A percentile compares a stretch with the other conserved stretches of the same genome.
phyloP scores from a whole-genome alignment of 2,888 invertebrate genomes.

The Nymphalis polychloros region DNA sequence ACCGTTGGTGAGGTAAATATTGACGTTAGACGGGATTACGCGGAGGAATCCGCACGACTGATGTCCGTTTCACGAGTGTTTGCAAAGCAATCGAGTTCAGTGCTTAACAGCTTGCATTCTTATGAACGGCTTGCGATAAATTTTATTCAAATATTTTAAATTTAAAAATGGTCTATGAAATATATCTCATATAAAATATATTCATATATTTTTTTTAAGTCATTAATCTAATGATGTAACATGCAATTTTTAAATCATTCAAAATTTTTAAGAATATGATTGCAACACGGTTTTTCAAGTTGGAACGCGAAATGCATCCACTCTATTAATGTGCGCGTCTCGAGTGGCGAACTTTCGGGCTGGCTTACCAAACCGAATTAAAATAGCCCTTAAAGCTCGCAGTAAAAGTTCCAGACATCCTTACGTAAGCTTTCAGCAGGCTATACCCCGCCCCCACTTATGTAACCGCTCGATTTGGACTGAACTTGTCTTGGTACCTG shows the following conservation, averaged over 20 bases:
- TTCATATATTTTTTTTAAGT: not conserved
- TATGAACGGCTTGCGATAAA: not conserved
- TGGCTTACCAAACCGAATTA: conserved; percentile 45
- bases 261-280: not conserved
- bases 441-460: conserved; percentile 68
- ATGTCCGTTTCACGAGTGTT: conserved; percentile 38
- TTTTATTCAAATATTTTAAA: not conserved
- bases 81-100: conserved; percentile 42
- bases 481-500: conserved; percentile 41
- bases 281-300: not conserved
- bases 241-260: no score
- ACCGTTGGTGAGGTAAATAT: conserved; percentile 72
- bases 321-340: conserved; percentile 43
- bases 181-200: not conserved
- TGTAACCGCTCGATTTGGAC: conserved; percentile 66
- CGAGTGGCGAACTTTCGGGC: conserved; percentile 9
- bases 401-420: conserved; percentile 51
- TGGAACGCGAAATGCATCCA: conserved; percentile 33
- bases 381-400: conserved; percentile 44
- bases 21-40: conserved; percentile 51
- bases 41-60: conserved; percentile 40
- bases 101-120: conserved; percentile 32
- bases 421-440: conserved; percentile 71
- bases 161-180: not conserved
- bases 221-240: no score